A percentile compares a stretch with the other conserved stretches of the same genome.
These are phyloP conservation scores for Leucoraja ocellata DNA, from an alignment of 2,797 vertebrate species.

Conservation along the genomic window DNA sequence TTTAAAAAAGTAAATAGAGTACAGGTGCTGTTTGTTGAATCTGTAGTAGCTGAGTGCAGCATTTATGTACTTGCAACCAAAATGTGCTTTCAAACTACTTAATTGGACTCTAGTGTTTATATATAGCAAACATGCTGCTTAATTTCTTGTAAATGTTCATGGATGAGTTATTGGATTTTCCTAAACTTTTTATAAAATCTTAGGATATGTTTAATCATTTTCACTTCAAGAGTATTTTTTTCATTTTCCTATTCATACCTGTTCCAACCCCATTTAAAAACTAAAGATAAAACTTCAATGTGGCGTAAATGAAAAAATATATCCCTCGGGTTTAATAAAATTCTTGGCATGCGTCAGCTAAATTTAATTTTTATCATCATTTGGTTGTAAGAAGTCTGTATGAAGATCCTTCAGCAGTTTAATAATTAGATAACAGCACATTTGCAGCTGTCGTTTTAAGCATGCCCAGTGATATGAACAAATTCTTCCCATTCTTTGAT, in stretches of 20 bases:
- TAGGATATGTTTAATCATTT: constrained; percentile 19
- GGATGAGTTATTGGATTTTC: not conserved
- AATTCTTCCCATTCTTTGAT: not conserved
- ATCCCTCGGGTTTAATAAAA: not conserved
- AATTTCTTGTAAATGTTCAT: not conserved
- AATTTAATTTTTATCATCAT: not conserved
- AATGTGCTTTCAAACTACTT: not conserved
- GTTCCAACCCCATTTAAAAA: not conserved
- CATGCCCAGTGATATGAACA: not conserved
- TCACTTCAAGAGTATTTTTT: not conserved
- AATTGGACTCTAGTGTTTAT: not conserved
- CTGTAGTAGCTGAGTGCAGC: not conserved
- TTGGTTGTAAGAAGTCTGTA: constrained; percentile 5
- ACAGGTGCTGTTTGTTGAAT: not conserved
- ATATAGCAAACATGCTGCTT: not conserved
- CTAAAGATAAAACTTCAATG: not conserved
- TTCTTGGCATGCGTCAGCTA: not conserved
- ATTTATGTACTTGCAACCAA: not conserved
- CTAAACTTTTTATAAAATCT: not conserved
- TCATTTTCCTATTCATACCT: not conserved
- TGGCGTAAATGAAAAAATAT: not conserved
- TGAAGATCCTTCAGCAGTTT: not conserved
- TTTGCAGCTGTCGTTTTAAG: not conserved
- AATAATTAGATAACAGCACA: not conserved
- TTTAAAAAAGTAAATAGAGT: not conserved